Conservation (phyloP, 2,888 invertebrate species). For the Marronus borbonicus region DNA sequence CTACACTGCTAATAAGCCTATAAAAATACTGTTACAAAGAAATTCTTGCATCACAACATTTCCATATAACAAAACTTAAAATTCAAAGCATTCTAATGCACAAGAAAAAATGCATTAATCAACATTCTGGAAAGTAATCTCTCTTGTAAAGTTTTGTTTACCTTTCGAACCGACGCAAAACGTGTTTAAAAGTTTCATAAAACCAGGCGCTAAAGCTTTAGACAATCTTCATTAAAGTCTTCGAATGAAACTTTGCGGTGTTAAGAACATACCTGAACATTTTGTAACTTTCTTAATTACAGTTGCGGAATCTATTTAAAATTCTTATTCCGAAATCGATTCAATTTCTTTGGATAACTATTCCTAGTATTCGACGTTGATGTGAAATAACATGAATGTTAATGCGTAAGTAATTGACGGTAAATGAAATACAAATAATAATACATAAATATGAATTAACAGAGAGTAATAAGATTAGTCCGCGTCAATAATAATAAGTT, state of each 20-base stretch:
- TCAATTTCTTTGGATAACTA: background rate
- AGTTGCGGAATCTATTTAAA: conserved; percentile 4
- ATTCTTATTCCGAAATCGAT: conserved; percentile 16
- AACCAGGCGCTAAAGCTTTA: conserved; percentile 8
- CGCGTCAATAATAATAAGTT: too few species aligned
- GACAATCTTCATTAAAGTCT: conserved; percentile 13
- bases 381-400: too few species aligned
- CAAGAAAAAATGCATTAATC: background rate
- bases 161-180: background rate
- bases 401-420: too few species aligned
- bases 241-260: conserved; percentile 3
- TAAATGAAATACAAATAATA: too few species aligned
- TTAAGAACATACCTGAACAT: background rate
- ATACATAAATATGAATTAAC: too few species aligned
- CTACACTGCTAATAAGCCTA: too few species aligned
- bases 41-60: too few species aligned
- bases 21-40: too few species aligned
- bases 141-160: background rate
- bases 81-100: background rate
- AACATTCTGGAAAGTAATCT: background rate
- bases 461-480: too few species aligned
- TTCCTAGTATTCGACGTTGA: too few species aligned
- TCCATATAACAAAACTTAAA: background rate
- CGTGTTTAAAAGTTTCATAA: background rate
- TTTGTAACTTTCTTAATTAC: conserved; percentile 19